Percentiles rank a stretch among this genome's conserved stretches.
phyloP scores from a whole-genome alignment of 2,888 invertebrate species.

The Schrankia costaestrigalis region DNA sequence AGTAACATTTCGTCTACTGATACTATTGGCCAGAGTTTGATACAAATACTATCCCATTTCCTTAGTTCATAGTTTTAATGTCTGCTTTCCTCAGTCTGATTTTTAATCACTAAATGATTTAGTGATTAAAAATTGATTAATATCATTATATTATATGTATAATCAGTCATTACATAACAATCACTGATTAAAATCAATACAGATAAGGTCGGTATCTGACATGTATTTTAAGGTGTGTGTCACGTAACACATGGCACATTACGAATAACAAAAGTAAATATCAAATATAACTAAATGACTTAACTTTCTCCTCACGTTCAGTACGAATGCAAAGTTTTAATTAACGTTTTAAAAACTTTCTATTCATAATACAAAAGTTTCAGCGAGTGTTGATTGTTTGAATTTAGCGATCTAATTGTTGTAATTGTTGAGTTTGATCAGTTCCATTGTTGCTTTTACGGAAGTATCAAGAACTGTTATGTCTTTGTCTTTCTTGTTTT shows the following conservation, averaged over 20 bases:
- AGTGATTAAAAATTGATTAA: no score
- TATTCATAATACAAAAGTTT: conserved; percentile 51
- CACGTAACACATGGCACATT: conserved; percentile 37
- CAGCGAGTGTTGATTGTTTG: conserved; percentile 45
- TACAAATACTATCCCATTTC: no score
- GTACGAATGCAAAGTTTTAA: conserved; percentile 60
- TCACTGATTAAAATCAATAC: no score
- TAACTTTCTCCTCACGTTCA: conserved; percentile 44
- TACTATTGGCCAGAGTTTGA: no score
- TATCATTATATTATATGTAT: no score
- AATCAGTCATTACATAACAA: no score
- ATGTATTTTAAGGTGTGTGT: no score
- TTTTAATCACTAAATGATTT: no score
- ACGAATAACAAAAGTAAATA: conserved; percentile 43
- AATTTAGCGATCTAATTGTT: conserved; percentile 42
- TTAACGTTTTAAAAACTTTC: conserved; percentile 65
- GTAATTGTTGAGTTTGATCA: conserved; percentile 33
- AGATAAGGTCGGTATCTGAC: no score
- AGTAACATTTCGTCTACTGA: no score
- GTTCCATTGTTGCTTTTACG: conserved; percentile 7
- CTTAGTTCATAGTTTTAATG: no score
- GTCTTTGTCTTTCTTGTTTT: not conserved
- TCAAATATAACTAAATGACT: conserved; percentile 43
- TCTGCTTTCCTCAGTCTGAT: no score
- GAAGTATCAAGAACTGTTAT: not conserved